These are phyloP conservation scores for Teleopsis dalmanni DNA, from an alignment of 1,140 invertebrate genomes.

Conservation along the genomic window DNA sequence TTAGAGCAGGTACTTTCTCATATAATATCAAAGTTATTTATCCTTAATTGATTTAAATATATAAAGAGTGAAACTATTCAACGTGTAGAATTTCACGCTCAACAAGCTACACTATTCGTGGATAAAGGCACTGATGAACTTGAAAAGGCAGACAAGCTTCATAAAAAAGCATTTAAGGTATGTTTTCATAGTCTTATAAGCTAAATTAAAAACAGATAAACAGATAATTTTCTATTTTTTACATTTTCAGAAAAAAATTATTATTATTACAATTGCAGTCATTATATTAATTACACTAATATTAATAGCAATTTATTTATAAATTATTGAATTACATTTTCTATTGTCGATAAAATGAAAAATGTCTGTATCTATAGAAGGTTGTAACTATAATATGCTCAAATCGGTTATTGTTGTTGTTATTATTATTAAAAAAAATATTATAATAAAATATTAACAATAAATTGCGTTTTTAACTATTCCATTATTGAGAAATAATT, in stretches of 20 bases:
- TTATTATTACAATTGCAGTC: constrained; percentile 30
- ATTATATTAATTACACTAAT: constrained; percentile 32
- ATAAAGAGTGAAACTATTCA: constrained; percentile 35
- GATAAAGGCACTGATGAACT: constrained; percentile 36
- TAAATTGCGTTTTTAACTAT: too few species aligned
- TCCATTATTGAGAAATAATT: too few species aligned
- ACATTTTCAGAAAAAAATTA: constrained; percentile 37
- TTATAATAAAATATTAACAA: too few species aligned
- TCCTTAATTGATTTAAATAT: too few species aligned
- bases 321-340: constrained; percentile 13
- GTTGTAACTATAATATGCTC: too few species aligned
- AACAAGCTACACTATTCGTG: constrained; percentile 32
- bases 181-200: neutral
- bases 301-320: constrained; percentile 39
- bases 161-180: constrained; percentile 38
- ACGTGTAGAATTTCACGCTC: constrained; percentile 40
- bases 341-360: too few species aligned
- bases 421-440: too few species aligned
- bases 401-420: too few species aligned
- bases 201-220: neutral
- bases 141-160: constrained; percentile 31
- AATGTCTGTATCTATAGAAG: too few species aligned
- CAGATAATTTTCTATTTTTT: too few species aligned
- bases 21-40: too few species aligned
- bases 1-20: constrained; percentile 30